Evolutionary conservation across 1,140 invertebrate genomes (phyloP).

Genomic region (Bacillus rossius): DNA sequence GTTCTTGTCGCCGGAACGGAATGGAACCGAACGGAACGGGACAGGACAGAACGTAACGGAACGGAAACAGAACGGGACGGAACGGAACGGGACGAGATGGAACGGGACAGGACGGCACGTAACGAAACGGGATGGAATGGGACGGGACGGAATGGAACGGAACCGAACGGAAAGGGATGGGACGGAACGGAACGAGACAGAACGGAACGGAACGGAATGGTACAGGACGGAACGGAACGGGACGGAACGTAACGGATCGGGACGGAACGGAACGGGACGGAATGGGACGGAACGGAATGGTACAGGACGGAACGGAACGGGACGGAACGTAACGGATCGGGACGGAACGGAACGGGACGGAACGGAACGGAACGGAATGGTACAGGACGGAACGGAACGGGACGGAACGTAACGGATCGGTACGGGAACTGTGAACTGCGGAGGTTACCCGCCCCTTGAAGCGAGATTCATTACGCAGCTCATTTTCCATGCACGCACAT

Average conservation of each 20-base stretch:
- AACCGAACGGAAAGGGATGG: too few species aligned
- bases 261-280: slow-evolving; percentile 11
- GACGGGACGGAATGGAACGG: too few species aligned
- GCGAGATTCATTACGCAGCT: too few species aligned
- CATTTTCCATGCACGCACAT: too few species aligned
- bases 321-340: slow-evolving; percentile 15
- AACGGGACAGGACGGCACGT: slow-evolving; percentile 5
- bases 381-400: slow-evolving; percentile 9
- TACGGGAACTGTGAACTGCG: too few species aligned
- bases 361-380: slow-evolving; percentile 11
- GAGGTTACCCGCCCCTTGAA: too few species aligned
- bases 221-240: slow-evolving; percentile 13
- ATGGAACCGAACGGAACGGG: too few species aligned
- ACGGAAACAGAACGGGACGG: too few species aligned
- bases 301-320: slow-evolving; percentile 5
- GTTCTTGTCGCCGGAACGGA: too few species aligned
- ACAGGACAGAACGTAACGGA: too few species aligned
- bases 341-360: slow-evolving; percentile 15
- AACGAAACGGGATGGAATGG: too few species aligned
- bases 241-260: slow-evolving; percentile 12
- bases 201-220: slow-evolving; percentile 5
- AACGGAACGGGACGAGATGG: slow-evolving; percentile 7
- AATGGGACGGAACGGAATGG: neutral
- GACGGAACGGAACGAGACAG: slow-evolving; percentile 4
- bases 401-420: slow-evolving; percentile 1